These are phyloP conservation scores for Campoletis raptor DNA, from an alignment of 2,888 invertebrate species.

Conservation along the genomic window DNA sequence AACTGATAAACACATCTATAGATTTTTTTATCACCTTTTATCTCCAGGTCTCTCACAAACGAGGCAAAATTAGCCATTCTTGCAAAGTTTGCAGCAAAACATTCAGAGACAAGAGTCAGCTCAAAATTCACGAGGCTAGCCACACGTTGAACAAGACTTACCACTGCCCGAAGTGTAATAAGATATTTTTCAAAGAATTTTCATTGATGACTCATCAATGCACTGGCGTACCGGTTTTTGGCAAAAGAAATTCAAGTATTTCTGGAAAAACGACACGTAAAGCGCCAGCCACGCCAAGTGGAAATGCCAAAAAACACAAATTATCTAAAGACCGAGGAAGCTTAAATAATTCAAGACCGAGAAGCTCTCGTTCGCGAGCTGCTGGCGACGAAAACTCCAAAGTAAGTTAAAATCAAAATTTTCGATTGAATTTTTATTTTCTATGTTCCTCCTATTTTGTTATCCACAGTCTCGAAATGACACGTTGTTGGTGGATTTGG, in stretches of 20 bases:
- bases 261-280: constrained; percentile 70
- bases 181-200: constrained; percentile 81
- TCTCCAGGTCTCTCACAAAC: constrained; percentile 77
- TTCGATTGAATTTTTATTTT: neutral
- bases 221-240: constrained; percentile 66
- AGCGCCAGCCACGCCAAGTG: constrained; percentile 51
- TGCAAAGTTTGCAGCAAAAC: constrained; percentile 77
- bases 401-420: constrained; percentile 52
- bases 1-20: neutral
- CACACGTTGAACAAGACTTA: constrained; percentile 79
- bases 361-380: constrained; percentile 71
- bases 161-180: constrained; percentile 81
- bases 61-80: constrained; percentile 70
- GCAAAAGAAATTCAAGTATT: constrained; percentile 68
- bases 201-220: constrained; percentile 79
- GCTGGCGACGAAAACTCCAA: constrained; percentile 70
- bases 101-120: constrained; percentile 74
- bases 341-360: constrained; percentile 33
- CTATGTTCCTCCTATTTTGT: neutral
- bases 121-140: constrained; percentile 77
- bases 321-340: constrained; percentile 47
- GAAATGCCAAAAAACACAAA: constrained; percentile 71
- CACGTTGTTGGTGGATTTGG: constrained; percentile 70
- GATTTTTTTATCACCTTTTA: constrained; percentile 14
- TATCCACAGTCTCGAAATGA: constrained; percentile 62